Conservation (phyloP, 2,797 vertebrate species). For the Todus mexicanus region DNA sequence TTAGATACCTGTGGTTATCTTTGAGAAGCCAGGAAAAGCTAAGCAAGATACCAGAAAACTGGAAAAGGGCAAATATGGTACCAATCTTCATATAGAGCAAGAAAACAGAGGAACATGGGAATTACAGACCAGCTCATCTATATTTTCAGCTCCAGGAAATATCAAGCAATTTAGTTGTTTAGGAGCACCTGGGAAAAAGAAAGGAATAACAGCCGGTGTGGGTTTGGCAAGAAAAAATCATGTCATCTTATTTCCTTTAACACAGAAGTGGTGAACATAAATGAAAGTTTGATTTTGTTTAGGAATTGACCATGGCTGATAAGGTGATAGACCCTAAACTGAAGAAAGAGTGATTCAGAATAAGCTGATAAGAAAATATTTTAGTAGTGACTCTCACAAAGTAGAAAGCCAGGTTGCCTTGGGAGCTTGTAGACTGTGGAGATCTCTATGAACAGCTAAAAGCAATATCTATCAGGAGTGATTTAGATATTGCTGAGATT, state of each 20-base stretch:
- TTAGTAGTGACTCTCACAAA: neutral
- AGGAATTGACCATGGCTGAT: neutral
- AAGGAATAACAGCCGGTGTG: neutral
- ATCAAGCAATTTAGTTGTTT: neutral
- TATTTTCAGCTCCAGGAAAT: conserved; percentile 20
- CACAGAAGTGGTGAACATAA: neutral
- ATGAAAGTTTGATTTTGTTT: neutral
- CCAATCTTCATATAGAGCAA: neutral
- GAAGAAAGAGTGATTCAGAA: neutral
- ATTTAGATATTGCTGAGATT: neutral
- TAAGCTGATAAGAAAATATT: neutral
- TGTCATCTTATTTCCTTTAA: neutral
- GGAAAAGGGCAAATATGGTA: neutral
- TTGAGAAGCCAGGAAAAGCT: neutral
- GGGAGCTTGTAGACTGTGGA: neutral
- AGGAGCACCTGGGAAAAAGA: neutral
- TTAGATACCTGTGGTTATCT: conserved; percentile 22
- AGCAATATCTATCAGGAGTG: neutral
- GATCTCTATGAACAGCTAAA: neutral
- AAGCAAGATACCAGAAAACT: neutral
- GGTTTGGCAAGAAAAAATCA: neutral
- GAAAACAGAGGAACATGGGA: neutral
- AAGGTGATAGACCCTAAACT: neutral
- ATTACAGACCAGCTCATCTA: neutral
- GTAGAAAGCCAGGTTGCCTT: neutral